phyloP scores from a whole-genome alignment of 2,797 vertebrate genomes.

The Mus minutoides region DNA sequence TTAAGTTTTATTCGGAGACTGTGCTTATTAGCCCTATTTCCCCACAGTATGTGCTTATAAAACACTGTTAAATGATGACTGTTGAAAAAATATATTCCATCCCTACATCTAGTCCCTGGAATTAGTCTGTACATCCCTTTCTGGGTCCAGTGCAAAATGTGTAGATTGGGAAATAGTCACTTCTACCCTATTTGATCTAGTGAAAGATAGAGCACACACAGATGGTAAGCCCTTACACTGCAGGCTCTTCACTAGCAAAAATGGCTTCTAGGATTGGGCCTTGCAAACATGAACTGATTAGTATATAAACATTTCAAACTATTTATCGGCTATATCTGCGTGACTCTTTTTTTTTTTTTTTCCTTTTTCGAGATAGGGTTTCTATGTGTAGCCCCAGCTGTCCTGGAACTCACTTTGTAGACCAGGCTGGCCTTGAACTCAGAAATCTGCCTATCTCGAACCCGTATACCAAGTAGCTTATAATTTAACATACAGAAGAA shows the following conservation, averaged over 20 bases:
- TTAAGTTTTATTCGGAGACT: slow-evolving; percentile 18
- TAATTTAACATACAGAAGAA: slow-evolving; percentile 29
- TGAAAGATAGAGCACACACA: not conserved
- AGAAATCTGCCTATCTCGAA: no score
- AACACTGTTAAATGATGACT: not conserved
- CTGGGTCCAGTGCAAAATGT: not conserved
- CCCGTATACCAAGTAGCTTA: not conserved
- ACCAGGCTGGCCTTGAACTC: no score
- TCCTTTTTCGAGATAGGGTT: no score
- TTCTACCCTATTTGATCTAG: not conserved
- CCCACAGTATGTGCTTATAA: not conserved
- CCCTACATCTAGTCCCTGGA: not conserved
- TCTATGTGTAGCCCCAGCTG: no score
- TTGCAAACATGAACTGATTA: not conserved
- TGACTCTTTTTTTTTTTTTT: no score
- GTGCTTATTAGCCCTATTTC: not conserved
- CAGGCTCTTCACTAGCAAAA: not conserved
- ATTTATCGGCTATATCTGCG: not conserved
- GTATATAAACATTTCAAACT: not conserved
- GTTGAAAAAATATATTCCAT: slow-evolving; percentile 18
- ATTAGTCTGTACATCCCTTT: not conserved
- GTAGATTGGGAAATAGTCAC: not conserved
- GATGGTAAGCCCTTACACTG: not conserved
- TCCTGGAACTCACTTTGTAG: no score
- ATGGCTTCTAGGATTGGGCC: not conserved